Conservation (phyloP, 2,888 invertebrate genomes). For the Omphaloscelis lunosa region DNA sequence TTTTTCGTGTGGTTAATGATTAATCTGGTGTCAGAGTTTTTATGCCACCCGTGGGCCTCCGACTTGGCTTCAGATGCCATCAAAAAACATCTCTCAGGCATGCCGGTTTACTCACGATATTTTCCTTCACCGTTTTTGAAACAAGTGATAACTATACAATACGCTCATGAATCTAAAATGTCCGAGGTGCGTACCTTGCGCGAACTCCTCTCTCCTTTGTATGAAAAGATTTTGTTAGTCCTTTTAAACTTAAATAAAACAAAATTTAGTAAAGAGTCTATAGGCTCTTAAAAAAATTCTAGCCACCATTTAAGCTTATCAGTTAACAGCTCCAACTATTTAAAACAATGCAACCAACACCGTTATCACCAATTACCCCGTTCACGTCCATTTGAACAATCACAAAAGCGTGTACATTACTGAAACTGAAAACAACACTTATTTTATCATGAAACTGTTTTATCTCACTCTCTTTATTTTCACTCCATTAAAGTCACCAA, state of each 20-base stretch:
- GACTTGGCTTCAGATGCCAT: too few relatives aligned
- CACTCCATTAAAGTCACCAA: constrained; percentile 63
- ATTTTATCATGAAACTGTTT: constrained; percentile 62
- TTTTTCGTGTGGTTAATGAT: too few relatives aligned
- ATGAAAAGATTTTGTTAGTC: not conserved
- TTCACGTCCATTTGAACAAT: constrained; percentile 52
- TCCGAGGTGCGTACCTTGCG: too few relatives aligned
- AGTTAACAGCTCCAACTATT: constrained; percentile 36
- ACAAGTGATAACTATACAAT: too few relatives aligned
- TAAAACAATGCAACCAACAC: constrained; percentile 32
- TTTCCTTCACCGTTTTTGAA: too few relatives aligned
- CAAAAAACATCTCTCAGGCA: too few relatives aligned
- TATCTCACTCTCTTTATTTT: constrained; percentile 61
- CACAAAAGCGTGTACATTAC: constrained; percentile 49
- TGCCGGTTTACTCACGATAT: too few relatives aligned
- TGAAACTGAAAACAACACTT: constrained; percentile 58
- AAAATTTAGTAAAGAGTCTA: not conserved
- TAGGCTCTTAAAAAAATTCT: not conserved
- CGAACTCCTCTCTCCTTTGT: too few relatives aligned
- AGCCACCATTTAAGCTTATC: constrained; percentile 12
- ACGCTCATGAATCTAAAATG: too few relatives aligned
- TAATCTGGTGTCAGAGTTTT: too few relatives aligned
- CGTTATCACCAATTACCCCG: constrained; percentile 43
- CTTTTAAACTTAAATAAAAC: too few relatives aligned
- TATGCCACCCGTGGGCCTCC: too few relatives aligned